Conservation (phyloP, 35 echinoderm and acorn worm species). For the Amphiura filiformis region DNA sequence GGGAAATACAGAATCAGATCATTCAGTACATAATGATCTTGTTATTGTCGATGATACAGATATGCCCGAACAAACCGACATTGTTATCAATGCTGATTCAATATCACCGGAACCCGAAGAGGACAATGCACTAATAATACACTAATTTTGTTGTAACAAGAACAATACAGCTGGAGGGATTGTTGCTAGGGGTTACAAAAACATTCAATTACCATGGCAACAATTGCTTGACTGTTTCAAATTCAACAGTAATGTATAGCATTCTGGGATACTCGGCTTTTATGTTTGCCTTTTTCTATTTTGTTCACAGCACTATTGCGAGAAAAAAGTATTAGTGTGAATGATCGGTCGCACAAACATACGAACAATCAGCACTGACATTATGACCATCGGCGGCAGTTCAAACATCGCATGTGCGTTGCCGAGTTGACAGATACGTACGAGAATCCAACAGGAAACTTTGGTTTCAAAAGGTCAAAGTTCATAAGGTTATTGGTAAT, state of each 20-base stretch:
- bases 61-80: neutral
- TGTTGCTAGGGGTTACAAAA: neutral
- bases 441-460: too few species aligned
- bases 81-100: neutral
- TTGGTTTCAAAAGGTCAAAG: too few species aligned
- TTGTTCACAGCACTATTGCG: neutral
- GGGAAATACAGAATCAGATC: neutral
- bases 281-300: neutral
- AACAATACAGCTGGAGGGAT: neutral
- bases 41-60: neutral
- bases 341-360: neutral
- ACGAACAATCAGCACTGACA: neutral
- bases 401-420: too few species aligned
- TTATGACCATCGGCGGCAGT: neutral
- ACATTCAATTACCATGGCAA: neutral
- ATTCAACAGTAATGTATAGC: too few species aligned
- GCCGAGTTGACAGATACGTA: too few species aligned
- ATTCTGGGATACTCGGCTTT: constrained; percentile 3
- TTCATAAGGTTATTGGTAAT: too few species aligned
- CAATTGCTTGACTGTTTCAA: neutral
- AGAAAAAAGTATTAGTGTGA: constrained; percentile 5
- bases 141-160: neutral
- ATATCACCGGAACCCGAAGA: neutral
- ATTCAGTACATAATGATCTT: neutral
- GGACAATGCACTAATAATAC: neutral